Evolutionary conservation across 2,113 vertebrate genomes (phyloP), one percentile per base, ranked within the genome.

Genomic region (Serilophus lunatus): DNA sequence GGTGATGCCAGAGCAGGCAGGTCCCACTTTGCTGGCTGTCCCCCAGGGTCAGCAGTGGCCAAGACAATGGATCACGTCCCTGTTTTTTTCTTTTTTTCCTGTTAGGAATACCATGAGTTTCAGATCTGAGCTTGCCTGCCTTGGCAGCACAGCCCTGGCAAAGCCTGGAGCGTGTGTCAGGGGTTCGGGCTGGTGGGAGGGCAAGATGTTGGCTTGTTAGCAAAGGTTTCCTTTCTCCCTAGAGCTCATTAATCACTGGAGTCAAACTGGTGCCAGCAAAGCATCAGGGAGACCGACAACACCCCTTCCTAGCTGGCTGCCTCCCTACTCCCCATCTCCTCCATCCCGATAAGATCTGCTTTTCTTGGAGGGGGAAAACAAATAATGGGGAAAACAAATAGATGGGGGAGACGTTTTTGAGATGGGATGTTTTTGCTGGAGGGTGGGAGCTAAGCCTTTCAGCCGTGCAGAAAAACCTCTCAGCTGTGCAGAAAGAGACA

Each of bases 171-270:
- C 12, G 1, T 57, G 68, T 50, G 83, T 49, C 50, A 26, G 88
- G 63, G 86, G 70, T 69, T 53, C 2, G 2, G 54, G 64, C 36
- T 63, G 75, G 23, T 17, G 75, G 88, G 64, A 83, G 82, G 64
- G 86, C 65, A 86, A 36, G 69, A 26, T 76, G 61, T 42, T 93
- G 94, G 94, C 94, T 95, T 36, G 0, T 82, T 78, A 65, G 93
- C 95, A 91, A 95, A 96, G 89, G 70, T 71, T 92, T 87, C 81
- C n/a, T 93, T 79, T 82, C 86, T 93, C 92, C 91, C 49, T 16
- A 86, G 77, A 68, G 3, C 33, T 78, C 91, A 38, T 95, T 85
- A 92, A 89, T 96, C 95, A 77, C 78, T 2, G 36, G 74, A 54
- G 70, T 20, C 49, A 17, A 38, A 25, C 38, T 2, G 14, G 70